Conservation (phyloP, 2,888 invertebrate genomes). For the Smittia sp. region DNA sequence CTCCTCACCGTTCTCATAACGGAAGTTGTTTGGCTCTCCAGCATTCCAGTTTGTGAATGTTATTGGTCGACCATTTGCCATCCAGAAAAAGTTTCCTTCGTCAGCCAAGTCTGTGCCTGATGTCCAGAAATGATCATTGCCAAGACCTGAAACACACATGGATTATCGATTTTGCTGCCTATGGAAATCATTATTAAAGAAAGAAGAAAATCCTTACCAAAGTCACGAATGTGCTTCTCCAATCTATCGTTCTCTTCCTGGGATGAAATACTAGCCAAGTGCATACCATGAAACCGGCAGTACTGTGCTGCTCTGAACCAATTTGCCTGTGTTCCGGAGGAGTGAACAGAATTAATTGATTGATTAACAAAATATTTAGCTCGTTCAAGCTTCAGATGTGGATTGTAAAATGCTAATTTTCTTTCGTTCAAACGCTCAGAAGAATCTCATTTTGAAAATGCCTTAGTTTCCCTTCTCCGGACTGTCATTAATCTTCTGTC, state of each 20-base stretch:
- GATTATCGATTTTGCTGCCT: too few relatives aligned
- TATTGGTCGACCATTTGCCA: constrained; percentile 83
- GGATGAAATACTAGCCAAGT: constrained; percentile 82
- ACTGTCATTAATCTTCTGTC: constrained; percentile 12
- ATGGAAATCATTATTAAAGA: background rate
- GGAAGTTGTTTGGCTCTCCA: constrained; percentile 91
- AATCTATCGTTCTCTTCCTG: constrained; percentile 88
- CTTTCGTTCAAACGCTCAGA: background rate
- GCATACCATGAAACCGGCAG: constrained; percentile 91
- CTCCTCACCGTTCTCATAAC: constrained; percentile 84
- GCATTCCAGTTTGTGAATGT: constrained; percentile 93
- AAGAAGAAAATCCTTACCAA: constrained; percentile 59
- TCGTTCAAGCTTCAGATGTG: too few relatives aligned
- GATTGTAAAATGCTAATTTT: too few relatives aligned
- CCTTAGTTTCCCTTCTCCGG: background rate
- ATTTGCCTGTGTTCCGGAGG: constrained; percentile 65
- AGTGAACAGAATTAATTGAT: background rate
- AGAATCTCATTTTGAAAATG: background rate
- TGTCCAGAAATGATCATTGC: constrained; percentile 91
- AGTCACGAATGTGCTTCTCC: constrained; percentile 86
- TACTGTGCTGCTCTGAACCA: constrained; percentile 91
- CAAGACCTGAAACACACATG: constrained; percentile 61
- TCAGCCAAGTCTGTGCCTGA: constrained; percentile 89
- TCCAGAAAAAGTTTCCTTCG: constrained; percentile 90
- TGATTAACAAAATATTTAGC: too few relatives aligned